These are phyloP conservation scores for Paracyclopina nana DNA, from an alignment of 1,140 invertebrate species.

Conservation along the genomic window DNA sequence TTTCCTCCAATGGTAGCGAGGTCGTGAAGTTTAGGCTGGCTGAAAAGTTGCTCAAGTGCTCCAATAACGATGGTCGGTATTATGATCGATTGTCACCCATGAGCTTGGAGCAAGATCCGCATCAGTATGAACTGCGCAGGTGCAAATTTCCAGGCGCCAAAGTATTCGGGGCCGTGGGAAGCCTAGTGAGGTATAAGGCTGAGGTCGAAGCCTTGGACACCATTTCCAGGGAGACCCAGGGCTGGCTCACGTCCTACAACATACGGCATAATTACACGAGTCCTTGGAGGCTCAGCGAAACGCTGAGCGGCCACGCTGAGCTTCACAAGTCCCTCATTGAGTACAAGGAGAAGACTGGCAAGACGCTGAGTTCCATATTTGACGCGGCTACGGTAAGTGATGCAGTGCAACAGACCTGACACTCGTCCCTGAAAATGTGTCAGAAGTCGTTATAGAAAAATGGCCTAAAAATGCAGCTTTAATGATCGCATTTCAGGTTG, in stretches of 20 bases:
- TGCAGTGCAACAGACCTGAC: neutral
- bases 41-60: conserved; percentile 18
- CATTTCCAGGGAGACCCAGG: conserved; percentile 23
- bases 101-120: no score
- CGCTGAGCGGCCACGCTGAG: conserved; percentile 28
- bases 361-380: conserved; percentile 42
- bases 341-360: conserved; percentile 39
- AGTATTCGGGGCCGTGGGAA: conserved; percentile 21
- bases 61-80: neutral
- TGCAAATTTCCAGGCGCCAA: conserved; percentile 27
- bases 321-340: conserved; percentile 23
- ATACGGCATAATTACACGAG: conserved; percentile 24
- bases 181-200: conserved; percentile 14
- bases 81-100: no score
- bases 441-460: neutral
- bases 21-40: conserved; percentile 14
- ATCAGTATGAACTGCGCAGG: conserved; percentile 34
- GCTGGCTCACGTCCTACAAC: conserved; percentile 29
- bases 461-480: no score
- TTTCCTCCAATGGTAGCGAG: conserved; percentile 4
- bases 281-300: conserved; percentile 22
- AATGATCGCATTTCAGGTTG: conserved; percentile 6
- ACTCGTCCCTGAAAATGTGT: neutral
- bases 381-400: conserved; percentile 44
- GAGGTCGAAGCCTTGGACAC: conserved; percentile 10